These are phyloP conservation scores for Polypterus bichir DNA, from an alignment of 2,113 vertebrate species.

Conservation along the genomic window DNA sequence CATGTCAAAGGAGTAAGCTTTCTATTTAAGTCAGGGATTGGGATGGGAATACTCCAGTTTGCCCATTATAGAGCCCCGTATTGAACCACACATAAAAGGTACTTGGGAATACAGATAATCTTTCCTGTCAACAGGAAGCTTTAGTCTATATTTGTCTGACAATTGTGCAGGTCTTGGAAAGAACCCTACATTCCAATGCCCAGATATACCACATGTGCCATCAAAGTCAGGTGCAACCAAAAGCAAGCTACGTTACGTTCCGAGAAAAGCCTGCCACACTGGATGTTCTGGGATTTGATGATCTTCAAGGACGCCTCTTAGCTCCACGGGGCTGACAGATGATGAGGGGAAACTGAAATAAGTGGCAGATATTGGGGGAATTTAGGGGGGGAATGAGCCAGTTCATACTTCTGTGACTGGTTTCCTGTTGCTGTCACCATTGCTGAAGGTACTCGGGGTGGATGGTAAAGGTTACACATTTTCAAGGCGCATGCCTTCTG, in stretches of 20 bases:
- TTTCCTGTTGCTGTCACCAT: too few species aligned
- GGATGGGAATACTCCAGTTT: too few species aligned
- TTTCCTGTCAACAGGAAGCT: neutral
- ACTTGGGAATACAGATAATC: too few species aligned
- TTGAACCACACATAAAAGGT: too few species aligned
- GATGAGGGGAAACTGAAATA: neutral
- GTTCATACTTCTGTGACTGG: too few species aligned
- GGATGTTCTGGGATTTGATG: neutral
- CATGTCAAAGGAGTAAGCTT: too few species aligned
- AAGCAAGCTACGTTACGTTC: conserved; percentile 10
- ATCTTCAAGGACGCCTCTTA: neutral
- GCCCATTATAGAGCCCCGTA: too few species aligned
- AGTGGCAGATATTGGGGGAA: neutral
- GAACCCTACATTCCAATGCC: conserved; percentile 18
- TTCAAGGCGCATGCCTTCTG: too few species aligned
- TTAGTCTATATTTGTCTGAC: neutral
- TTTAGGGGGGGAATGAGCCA: too few species aligned
- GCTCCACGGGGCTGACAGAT: neutral
- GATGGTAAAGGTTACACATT: too few species aligned
- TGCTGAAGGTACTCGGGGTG: too few species aligned
- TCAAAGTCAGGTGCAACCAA: conserved; percentile 25
- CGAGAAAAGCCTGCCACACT: conserved; percentile 18
- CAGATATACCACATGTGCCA: conserved; percentile 25
- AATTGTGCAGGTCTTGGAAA: neutral
- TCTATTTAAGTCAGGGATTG: too few species aligned